These are phyloP conservation scores for Adineta ricciae DNA, from an alignment of 2,888 invertebrate species.

Conservation along the genomic window DNA sequence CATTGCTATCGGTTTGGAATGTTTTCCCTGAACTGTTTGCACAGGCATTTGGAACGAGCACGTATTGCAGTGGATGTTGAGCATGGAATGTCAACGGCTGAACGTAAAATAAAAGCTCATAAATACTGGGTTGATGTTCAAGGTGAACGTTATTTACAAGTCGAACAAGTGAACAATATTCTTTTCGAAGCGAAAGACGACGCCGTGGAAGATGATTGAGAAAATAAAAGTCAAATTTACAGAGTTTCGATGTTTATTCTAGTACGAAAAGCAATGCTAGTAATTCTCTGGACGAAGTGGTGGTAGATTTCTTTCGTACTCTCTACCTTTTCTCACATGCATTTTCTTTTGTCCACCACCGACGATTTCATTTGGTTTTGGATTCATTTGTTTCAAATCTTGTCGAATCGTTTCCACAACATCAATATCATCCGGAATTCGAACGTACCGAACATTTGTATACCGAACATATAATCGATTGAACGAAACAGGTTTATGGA, in stretches of 20 bases:
- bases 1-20: no score
- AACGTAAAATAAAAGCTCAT: neutral
- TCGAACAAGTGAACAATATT: neutral
- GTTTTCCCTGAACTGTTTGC: no score
- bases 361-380: neutral
- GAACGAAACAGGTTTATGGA: neutral
- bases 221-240: no score
- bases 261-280: neutral
- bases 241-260: neutral
- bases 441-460: neutral
- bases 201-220: neutral
- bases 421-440: neutral
- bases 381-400: neutral
- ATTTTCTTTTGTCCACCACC: conserved; percentile 21
- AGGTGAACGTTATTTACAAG: neutral
- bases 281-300: conserved; percentile 2
- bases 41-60: neutral
- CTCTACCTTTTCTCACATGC: neutral
- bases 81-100: neutral
- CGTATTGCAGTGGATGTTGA: neutral
- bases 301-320: neutral
- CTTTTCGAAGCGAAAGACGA: neutral
- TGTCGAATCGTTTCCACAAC: conserved; percentile 5
- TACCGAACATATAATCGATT: neutral
- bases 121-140: neutral